Evolutionary conservation across 2,888 invertebrate genomes (phyloP).

Genomic region (Papilio protenor): DNA sequence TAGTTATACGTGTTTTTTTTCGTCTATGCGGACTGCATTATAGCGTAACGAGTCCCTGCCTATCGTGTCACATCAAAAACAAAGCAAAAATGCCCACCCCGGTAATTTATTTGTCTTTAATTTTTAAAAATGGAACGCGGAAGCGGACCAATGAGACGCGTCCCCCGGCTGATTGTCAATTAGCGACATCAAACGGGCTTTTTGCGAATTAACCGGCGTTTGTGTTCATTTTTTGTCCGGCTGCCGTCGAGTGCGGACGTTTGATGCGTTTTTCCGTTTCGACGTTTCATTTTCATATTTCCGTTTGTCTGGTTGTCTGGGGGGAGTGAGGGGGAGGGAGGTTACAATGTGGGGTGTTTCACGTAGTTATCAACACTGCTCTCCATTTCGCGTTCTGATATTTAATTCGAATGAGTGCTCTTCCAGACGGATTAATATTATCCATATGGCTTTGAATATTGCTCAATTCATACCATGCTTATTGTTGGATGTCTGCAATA

Average conservation of each 20-base stretch:
- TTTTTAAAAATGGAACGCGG: slow-evolving; percentile 81
- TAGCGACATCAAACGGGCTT: slow-evolving; percentile 85
- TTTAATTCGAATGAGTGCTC: slow-evolving; percentile 73
- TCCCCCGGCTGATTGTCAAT: slow-evolving; percentile 83
- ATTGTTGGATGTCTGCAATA: slow-evolving; percentile 24
- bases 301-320: slow-evolving; percentile 77
- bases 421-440: slow-evolving; percentile 53
- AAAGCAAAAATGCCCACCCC: slow-evolving; percentile 67
- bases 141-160: slow-evolving; percentile 81
- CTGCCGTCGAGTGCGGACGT: slow-evolving; percentile 68
- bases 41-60: slow-evolving; percentile 39
- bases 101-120: slow-evolving; percentile 81
- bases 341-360: slow-evolving; percentile 66
- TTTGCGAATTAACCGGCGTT: slow-evolving; percentile 84
- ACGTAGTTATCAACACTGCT: slow-evolving; percentile 56
- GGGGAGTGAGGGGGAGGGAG: slow-evolving; percentile 56
- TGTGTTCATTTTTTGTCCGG: slow-evolving; percentile 81
- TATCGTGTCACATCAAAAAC: slow-evolving; percentile 46
- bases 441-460: slow-evolving; percentile 38
- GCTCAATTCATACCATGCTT: slow-evolving; percentile 28
- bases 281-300: slow-evolving; percentile 83
- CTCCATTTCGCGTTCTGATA: slow-evolving; percentile 61
- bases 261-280: slow-evolving; percentile 81
- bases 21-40: slow-evolving; percentile 31
- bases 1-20: not conserved